phyloP scores from a whole-genome alignment of 2,797 vertebrate genomes.

The Psittacula echo region DNA sequence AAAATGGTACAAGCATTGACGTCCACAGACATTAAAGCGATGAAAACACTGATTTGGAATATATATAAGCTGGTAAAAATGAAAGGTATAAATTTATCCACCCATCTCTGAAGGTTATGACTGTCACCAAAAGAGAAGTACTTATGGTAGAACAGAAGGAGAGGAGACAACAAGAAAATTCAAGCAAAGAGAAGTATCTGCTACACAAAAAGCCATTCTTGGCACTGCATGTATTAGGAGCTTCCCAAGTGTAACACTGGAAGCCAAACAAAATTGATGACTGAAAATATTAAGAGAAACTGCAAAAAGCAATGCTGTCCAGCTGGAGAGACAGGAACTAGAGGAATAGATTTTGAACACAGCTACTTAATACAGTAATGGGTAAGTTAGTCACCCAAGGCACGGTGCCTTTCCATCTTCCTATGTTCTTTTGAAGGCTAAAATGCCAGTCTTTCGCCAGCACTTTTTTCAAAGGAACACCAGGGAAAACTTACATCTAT shows the following conservation, averaged over 20 bases:
- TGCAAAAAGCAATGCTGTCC: not conserved
- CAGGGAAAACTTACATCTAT: constrained; percentile 32
- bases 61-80: not conserved
- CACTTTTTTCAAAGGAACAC: constrained; percentile 36
- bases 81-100: not conserved
- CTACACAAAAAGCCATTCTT: not conserved
- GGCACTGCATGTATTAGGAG: not conserved
- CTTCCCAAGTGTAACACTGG: not conserved
- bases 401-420: not conserved
- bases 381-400: not conserved
- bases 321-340: not conserved
- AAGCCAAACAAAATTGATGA: not conserved
- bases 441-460: not conserved
- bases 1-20: not conserved
- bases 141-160: not conserved
- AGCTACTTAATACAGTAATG: not conserved
- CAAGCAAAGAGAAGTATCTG: not conserved
- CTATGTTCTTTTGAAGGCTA: not conserved
- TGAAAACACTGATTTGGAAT: not conserved
- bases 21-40: not conserved
- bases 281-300: constrained; percentile 7
- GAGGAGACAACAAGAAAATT: not conserved
- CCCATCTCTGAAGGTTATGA: not conserved
- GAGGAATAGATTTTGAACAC: not conserved
- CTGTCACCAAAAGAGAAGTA: not conserved